Conservation (phyloP, 1,140 invertebrate species). For the Batillaria attramentaria region DNA sequence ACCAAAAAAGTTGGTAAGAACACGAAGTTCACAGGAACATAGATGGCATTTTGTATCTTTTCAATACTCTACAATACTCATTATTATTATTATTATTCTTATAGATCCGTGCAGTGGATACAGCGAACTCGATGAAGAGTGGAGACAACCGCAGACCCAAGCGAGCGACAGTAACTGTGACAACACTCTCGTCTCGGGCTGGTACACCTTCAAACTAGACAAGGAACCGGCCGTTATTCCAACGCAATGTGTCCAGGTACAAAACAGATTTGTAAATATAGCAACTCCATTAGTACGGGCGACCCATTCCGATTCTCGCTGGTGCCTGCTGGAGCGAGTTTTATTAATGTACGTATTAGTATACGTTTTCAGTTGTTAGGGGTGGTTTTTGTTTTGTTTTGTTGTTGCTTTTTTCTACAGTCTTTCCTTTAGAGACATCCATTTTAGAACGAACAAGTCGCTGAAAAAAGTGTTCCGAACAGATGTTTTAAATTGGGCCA, state of each 20-base stretch:
- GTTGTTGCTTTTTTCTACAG: neutral
- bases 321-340: too few relatives aligned
- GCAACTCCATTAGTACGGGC: neutral
- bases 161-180: neutral
- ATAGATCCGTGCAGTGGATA: neutral
- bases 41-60: too few relatives aligned
- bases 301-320: too few relatives aligned
- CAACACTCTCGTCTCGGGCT: neutral
- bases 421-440: neutral
- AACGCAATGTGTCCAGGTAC: slow-evolving; percentile 24
- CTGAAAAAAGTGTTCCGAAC: too few relatives aligned
- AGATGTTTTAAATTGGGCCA: too few relatives aligned
- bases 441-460: neutral
- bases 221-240: slow-evolving; percentile 19
- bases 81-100: too few relatives aligned
- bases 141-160: neutral
- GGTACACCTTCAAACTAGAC: slow-evolving; percentile 21
- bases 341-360: too few relatives aligned
- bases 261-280: neutral
- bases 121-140: neutral
- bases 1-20: too few relatives aligned
- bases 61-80: too few relatives aligned
- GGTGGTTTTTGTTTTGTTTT: neutral
- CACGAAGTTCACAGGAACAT: too few relatives aligned
- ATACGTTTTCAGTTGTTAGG: too few relatives aligned